Percentiles rank a stretch among this genome's conserved stretches.
These are phyloP conservation scores for Magallana nippona DNA, from an alignment of 2,888 invertebrate genomes.

Conservation along the genomic window DNA sequence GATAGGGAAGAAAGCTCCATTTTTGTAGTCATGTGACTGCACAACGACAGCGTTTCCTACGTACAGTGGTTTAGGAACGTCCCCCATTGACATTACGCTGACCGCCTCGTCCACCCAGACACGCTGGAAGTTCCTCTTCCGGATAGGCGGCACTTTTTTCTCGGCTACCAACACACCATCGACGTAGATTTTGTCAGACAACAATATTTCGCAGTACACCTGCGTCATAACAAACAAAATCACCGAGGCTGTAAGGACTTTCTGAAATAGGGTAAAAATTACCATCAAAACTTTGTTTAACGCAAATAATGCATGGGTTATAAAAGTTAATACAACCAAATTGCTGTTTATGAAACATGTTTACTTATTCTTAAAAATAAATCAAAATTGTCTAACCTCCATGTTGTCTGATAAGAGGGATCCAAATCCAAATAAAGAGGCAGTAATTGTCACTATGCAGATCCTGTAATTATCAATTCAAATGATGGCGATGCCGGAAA, in stretches of 20 bases:
- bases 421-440: neutral
- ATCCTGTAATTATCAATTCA: slow-evolving; percentile 26
- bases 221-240: neutral
- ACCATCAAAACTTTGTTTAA: neutral
- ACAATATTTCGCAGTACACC: neutral
- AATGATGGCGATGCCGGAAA: neutral
- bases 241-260: neutral
- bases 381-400: neutral
- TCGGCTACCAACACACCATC: neutral
- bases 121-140: neutral
- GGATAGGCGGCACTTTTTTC: neutral
- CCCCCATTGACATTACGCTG: slow-evolving; percentile 22
- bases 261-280: neutral
- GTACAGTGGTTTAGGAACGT: neutral
- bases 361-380: neutral
- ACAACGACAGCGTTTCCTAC: neutral
- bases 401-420: neutral
- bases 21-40: slow-evolving; percentile 24
- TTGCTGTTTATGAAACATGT: neutral
- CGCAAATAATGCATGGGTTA: no score
- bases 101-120: slow-evolving; percentile 18
- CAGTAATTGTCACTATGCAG: neutral
- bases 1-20: slow-evolving; percentile 23
- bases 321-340: no score
- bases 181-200: neutral